A percentile compares a stretch with the other conserved stretches of the same genome.
Conservation (phyloP, 2,113 vertebrate genomes). For the Bos javanicus region DNA sequence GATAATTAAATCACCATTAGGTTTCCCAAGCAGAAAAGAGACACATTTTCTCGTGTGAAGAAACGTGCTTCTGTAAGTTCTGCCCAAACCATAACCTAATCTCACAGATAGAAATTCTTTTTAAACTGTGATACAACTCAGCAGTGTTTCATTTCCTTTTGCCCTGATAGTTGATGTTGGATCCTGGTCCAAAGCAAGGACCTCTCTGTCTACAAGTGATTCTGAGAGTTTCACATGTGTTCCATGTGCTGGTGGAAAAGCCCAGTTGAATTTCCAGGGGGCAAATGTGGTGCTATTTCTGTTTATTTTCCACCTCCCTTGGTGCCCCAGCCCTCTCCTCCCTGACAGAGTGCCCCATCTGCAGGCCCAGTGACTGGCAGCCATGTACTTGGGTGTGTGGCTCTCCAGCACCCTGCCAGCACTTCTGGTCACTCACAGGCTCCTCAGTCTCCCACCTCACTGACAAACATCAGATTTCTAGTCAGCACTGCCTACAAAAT, state of each 20-base stretch:
- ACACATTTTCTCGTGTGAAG: not conserved
- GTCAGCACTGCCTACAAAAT: not conserved
- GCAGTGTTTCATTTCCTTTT: not conserved
- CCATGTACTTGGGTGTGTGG: not conserved
- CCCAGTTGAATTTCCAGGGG: not conserved
- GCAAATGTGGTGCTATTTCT: not conserved
- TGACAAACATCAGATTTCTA: not conserved
- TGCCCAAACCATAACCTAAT: not conserved
- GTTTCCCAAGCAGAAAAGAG: not conserved
- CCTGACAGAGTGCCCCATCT: not conserved
- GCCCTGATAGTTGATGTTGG: not conserved
- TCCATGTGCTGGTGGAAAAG: not conserved
- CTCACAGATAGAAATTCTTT: not conserved
- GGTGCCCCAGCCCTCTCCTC: not conserved
- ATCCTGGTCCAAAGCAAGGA: not conserved
- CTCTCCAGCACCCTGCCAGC: not conserved
- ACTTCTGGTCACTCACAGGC: not conserved
- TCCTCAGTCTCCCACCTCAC: not conserved
- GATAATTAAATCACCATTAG: slow-evolving; percentile 4
- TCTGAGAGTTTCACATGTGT: not conserved
- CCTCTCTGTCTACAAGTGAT: not conserved
- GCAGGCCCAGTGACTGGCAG: not conserved
- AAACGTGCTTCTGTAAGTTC: not conserved
- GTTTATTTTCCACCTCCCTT: not conserved
- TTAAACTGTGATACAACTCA: not conserved